Base-by-base conservation (phyloP, 2,797 vertebrate genomes). In the Garrulus glandarius region DNA sequence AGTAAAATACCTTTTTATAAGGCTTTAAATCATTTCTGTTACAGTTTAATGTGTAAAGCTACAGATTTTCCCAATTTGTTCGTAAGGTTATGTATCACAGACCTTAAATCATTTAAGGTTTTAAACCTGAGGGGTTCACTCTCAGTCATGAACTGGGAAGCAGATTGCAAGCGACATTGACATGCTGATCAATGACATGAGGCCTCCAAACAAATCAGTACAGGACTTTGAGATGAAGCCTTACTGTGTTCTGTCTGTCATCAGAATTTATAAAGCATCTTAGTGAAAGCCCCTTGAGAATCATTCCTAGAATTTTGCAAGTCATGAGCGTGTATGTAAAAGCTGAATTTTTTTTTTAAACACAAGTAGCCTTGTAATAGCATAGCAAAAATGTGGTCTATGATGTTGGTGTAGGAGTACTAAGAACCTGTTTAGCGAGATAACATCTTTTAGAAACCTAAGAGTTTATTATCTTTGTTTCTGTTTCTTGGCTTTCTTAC, bases 291-390 rank as follows among this genome's bases (percentile, higher is more conserved):
- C 82, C 94, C 96, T 94, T 92, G 92, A 97, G 95, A 96, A 96
- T 91, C 76, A 89, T 95, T 88, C 83, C 57, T 91, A 92, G 94
- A 96, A 92, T 96, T 97, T 96, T 97, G 96, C 96, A 96, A 96
- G 94, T 97, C 97, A 93, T 94, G 91, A 97, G 95, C 89, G 15
- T 93, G 89, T 96, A 76, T 96, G 92, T 93, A 93, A 97, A 96
- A 94, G 87, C 87, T 68, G 65, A 79, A 27, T 78, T 93, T 91
- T 34, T 23, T 23, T 90, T 84, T 67, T 44, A 32, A 86, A 74
- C 67, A 56, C 59, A 69, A 94, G 77, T 93, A 93, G 59, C 72
- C 76, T 91, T 59, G 80, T 88, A 94, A 92, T 44, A 74, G 61
- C 70, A 65, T 53, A 92, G 93, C 50, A 93, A 82, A 87, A 67